Conservation (phyloP, 2,797 vertebrate species). For the Miichthys miiuy region DNA sequence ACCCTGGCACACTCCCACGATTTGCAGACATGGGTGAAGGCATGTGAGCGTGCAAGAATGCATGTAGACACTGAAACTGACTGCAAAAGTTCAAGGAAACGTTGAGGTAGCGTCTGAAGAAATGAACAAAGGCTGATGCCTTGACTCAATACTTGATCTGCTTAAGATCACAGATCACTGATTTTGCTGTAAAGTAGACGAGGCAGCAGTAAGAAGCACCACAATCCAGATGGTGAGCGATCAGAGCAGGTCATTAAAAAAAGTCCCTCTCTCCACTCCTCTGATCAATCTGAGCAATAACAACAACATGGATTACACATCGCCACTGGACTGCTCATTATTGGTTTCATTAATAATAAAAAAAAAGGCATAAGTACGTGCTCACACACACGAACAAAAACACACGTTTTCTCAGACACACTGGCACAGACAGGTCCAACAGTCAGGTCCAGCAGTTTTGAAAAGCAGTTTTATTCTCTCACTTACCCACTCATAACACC, state of each 20-base stretch:
- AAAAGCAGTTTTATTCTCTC: slow-evolving; percentile 79
- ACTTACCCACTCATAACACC: slow-evolving; percentile 71
- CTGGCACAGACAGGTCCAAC: slow-evolving; percentile 61
- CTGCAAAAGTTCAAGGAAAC: slow-evolving; percentile 32
- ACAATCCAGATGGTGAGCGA: slow-evolving; percentile 38
- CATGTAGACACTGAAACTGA: slow-evolving; percentile 1
- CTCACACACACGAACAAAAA: slow-evolving; percentile 13
- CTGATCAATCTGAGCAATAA: slow-evolving; percentile 80
- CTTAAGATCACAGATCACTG: neutral
- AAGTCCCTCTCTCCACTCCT: slow-evolving; percentile 38
- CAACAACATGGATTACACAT: slow-evolving; percentile 77
- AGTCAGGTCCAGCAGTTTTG: slow-evolving; percentile 61
- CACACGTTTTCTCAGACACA: slow-evolving; percentile 44
- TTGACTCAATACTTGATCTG: neutral
- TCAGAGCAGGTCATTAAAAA: slow-evolving; percentile 50
- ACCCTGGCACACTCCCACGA: slow-evolving; percentile 59
- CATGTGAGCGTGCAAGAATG: neutral
- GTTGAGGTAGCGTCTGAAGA: neutral
- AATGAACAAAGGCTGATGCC: neutral
- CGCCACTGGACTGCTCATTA: slow-evolving; percentile 68
- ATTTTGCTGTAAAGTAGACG: slow-evolving; percentile 6
- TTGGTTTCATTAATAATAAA: slow-evolving; percentile 65
- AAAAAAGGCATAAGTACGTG: neutral
- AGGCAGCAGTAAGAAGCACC: slow-evolving; percentile 17
- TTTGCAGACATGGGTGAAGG: slow-evolving; percentile 34